phyloP scores from a whole-genome alignment of 2,797 vertebrate species.

The Bradypodion ventrale region DNA sequence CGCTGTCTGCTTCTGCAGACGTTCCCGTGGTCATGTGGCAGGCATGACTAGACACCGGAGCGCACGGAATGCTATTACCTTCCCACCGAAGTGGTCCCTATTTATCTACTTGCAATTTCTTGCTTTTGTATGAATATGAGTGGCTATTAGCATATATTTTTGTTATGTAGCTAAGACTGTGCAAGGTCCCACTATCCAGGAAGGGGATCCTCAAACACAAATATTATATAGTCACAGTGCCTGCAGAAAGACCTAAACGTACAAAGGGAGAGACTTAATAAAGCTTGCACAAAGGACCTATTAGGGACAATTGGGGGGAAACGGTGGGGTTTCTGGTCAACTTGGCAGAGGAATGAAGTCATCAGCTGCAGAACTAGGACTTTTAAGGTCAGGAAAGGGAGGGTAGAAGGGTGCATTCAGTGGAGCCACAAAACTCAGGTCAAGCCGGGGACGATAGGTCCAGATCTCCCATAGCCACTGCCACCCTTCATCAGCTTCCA shows the following conservation, averaged over 20 bases:
- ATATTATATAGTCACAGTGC: neutral
- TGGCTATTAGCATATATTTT: too few species aligned
- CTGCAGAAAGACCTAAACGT: neutral
- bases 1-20: too few species aligned
- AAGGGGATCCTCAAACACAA: neutral
- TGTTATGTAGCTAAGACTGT: neutral
- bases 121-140: too few species aligned
- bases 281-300: neutral
- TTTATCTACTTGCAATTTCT: too few species aligned
- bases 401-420: too few species aligned
- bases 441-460: neutral
- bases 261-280: neutral
- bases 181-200: neutral
- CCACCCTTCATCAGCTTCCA: neutral
- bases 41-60: too few species aligned
- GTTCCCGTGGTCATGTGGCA: too few species aligned
- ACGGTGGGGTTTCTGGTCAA: neutral
- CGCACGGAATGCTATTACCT: too few species aligned
- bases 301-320: neutral
- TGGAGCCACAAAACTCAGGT: neutral
- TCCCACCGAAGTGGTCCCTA: too few species aligned
- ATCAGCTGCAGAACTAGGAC: neutral
- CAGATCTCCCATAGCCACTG: neutral
- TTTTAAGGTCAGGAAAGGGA: neutral
- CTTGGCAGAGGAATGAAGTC: neutral